A percentile compares a stretch with the other conserved stretches of the same genome.
Evolutionary conservation across 2,113 vertebrate species (phyloP).

Genomic region (Ceratotherium simum): DNA sequence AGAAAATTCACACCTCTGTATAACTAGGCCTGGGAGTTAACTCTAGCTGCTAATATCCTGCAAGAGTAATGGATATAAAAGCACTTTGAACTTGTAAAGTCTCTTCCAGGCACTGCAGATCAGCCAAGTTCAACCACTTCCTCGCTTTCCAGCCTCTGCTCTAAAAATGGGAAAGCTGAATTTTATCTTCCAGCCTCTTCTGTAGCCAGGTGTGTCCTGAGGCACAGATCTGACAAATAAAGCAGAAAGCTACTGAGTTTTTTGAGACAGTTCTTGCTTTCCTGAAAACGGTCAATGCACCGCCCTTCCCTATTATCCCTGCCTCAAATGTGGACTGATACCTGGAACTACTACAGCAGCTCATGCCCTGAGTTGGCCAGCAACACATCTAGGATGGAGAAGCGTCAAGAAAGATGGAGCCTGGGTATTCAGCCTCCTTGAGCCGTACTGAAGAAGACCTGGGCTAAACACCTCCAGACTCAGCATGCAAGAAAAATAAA

Average conservation of each 20-base stretch:
- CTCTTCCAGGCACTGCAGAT: not conserved
- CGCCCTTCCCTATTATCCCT: too few species aligned
- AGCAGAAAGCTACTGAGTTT: not conserved
- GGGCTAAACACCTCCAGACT: not conserved
- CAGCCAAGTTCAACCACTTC: not conserved
- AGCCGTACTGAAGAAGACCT: not conserved
- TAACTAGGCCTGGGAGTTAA: not conserved
- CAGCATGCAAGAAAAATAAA: not conserved
- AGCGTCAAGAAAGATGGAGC: not conserved
- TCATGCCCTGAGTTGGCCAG: not conserved
- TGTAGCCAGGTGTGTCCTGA: not conserved
- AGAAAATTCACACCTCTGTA: not conserved
- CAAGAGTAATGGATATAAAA: not conserved
- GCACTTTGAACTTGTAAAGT: not conserved
- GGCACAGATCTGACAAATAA: not conserved
- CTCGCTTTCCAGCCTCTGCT: not conserved
- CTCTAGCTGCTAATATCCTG: not conserved
- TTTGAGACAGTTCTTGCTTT: not conserved
- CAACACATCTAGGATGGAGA: too few species aligned
- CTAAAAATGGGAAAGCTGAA: not conserved
- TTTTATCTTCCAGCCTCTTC: not conserved
- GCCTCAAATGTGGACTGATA: not conserved
- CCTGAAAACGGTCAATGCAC: fast-evolving
- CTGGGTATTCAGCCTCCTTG: not conserved
- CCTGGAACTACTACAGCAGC: not conserved